Conservation (phyloP, 1,140 invertebrate genomes). For the Neotoxoptera formosana region DNA sequence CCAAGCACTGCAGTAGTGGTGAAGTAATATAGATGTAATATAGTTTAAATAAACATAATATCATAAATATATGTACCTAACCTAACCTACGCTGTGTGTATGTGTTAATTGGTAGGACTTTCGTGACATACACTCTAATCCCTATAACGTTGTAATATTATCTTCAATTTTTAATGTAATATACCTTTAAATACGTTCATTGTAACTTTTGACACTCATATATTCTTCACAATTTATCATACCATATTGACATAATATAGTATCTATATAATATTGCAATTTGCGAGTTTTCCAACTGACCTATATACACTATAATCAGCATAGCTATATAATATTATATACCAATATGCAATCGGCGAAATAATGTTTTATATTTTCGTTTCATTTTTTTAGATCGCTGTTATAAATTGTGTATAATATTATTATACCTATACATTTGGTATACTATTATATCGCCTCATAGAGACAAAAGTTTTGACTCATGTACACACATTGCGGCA, state of each 20-base stretch:
- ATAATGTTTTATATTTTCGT: background rate
- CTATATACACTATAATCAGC: background rate
- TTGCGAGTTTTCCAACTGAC: background rate
- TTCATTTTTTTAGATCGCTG: background rate
- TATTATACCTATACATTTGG: background rate
- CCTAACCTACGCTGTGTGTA: too few species aligned
- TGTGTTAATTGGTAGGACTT: background rate
- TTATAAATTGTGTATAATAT: background rate
- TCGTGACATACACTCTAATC: background rate
- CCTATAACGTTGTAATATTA: background rate
- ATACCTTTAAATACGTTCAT: background rate
- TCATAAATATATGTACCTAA: too few species aligned
- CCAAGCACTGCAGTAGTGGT: background rate
- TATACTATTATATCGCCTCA: background rate
- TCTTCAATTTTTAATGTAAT: background rate
- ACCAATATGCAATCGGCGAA: background rate
- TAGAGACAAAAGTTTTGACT: background rate
- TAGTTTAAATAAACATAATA: background rate
- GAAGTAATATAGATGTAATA: background rate
- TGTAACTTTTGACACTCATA: background rate
- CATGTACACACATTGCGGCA: background rate
- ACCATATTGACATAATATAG: too few species aligned
- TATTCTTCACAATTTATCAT: background rate
- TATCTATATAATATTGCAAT: background rate
- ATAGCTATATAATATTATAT: background rate